Percentiles rank a stretch among this genome's conserved stretches.
Conservation (phyloP, 2,888 invertebrate genomes). For the Amiota communis region DNA sequence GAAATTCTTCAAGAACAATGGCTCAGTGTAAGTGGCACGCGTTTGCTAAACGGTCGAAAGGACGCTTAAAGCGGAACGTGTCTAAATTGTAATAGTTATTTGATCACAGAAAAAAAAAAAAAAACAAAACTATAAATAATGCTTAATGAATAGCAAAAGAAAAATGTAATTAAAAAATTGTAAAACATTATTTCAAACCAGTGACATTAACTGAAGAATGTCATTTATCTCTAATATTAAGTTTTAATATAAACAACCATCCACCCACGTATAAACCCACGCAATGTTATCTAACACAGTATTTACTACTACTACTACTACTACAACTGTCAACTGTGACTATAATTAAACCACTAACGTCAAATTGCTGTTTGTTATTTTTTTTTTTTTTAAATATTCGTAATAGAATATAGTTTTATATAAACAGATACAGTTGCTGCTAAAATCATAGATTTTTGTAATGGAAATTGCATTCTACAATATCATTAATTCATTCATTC, state of each 20-base stretch:
- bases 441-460: background rate
- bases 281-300: no score
- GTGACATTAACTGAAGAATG: background rate
- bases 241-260: no score
- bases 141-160: background rate
- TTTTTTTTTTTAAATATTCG: no score
- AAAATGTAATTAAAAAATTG: background rate
- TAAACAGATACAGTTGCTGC: constrained; percentile 31
- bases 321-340: background rate
- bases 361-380: no score
- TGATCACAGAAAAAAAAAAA: no score
- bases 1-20: constrained; percentile 37
- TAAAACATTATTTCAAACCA: background rate
- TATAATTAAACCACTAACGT: constrained; percentile 7
- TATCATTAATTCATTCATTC: no score
- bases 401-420: background rate
- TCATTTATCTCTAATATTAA: background rate
- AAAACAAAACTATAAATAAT: no score
- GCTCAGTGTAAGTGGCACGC: constrained; percentile 49
- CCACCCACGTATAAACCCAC: no score
- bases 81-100: no score
- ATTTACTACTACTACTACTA: no score
- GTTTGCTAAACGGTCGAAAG: constrained; percentile 41
- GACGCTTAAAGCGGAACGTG: constrained; percentile 11
- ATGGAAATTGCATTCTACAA: background rate